phyloP scores from a whole-genome alignment of 2,888 invertebrate species.

The Diarsia rubi region DNA sequence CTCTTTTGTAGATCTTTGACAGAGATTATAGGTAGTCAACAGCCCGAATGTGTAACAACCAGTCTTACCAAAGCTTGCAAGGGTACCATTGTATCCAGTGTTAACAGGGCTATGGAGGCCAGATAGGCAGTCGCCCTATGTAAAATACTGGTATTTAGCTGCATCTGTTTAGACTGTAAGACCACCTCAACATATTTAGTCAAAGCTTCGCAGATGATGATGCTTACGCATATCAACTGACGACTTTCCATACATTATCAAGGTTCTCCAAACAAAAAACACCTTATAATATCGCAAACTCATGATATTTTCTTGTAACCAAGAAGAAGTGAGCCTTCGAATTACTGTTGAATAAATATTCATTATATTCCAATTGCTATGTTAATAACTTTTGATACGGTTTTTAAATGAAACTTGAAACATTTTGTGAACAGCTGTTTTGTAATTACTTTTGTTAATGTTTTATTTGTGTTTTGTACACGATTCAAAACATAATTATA shows the following conservation, averaged over 20 bases:
- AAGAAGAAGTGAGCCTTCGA: conserved; percentile 2
- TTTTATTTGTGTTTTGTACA: not conserved
- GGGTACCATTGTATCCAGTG: no score
- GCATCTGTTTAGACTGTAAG: no score
- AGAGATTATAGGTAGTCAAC: no score
- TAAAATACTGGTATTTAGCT: no score
- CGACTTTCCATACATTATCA: conserved; percentile 13
- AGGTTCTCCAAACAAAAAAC: not conserved
- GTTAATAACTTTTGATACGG: conserved; percentile 8
- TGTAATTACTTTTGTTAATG: not conserved
- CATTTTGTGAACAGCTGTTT: conserved; percentile 5
- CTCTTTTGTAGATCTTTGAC: no score
- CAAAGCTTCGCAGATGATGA: no score
- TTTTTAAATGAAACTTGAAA: conserved; percentile 9
- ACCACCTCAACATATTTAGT: no score
- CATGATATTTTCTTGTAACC: conserved; percentile 5
- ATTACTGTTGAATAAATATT: conserved; percentile 13
- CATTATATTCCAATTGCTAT: conserved; percentile 13
- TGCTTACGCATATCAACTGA: not conserved
- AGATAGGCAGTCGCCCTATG: no score
- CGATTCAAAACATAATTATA: not conserved
- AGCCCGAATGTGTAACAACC: no score
- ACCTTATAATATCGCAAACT: not conserved
- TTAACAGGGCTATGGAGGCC: no score
- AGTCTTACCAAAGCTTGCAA: no score